These are phyloP conservation scores for Cylindroiulus punctatus DNA, from an alignment of 2,888 invertebrate species.

Conservation along the genomic window DNA sequence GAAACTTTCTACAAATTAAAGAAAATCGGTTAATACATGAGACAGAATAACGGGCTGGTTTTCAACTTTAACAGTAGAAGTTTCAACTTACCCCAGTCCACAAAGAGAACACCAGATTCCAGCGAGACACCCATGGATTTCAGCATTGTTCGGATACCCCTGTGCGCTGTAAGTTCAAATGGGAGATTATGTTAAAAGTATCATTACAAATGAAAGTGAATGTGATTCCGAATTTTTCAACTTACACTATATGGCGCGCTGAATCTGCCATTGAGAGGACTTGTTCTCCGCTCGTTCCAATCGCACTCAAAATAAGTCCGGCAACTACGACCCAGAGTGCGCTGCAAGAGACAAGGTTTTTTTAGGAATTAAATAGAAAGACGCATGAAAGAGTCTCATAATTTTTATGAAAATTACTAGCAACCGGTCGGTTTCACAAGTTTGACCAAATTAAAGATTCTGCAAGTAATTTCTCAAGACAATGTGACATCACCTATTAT, in stretches of 20 bases:
- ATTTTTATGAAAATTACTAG: neutral
- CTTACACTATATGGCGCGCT: neutral
- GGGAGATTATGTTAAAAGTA: neutral
- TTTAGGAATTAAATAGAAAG: too few relatives aligned
- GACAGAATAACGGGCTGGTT: neutral
- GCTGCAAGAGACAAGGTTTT: neutral
- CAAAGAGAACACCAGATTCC: slow-evolving; percentile 62
- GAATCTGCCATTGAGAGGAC: neutral
- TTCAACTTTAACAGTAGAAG: neutral
- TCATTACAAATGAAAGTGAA: neutral
- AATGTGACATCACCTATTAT: too few relatives aligned
- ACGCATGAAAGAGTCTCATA: neutral
- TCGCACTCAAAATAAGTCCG: neutral
- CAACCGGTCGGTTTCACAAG: too few relatives aligned
- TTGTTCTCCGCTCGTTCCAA: neutral
- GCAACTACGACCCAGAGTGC: neutral
- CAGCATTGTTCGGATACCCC: slow-evolving; percentile 61
- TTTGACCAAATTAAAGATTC: too few relatives aligned
- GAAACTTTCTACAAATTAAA: neutral
- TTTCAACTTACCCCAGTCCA: slow-evolving; percentile 60
- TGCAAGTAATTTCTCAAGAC: too few relatives aligned
- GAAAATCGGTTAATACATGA: neutral
- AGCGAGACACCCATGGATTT: slow-evolving; percentile 61
- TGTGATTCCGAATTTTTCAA: neutral
- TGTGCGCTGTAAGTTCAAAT: slow-evolving; percentile 48